Evolutionary conservation across 1,140 invertebrate genomes (phyloP).

Genomic region (Sweltsa coloradensis): DNA sequence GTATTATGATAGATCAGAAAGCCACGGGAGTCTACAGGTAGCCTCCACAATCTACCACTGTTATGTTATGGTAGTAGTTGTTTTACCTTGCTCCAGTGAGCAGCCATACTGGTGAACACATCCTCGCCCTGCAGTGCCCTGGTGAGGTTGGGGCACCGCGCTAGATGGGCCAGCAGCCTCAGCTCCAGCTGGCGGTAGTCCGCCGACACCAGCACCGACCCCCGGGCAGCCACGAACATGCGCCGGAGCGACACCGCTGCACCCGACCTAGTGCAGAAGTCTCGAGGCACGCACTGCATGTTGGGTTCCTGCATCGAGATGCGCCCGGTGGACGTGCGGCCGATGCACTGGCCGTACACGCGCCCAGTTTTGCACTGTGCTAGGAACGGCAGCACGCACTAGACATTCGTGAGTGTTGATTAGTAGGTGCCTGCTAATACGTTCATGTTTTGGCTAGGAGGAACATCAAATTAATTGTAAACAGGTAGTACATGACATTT

Average conservation of each 20-base stretch:
- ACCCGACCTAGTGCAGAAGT: slow-evolving; percentile 46
- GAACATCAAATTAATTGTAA: too few relatives aligned
- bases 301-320: slow-evolving; percentile 88
- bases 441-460: too few relatives aligned
- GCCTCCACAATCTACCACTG: background rate
- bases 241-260: too few relatives aligned
- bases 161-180: slow-evolving; percentile 82
- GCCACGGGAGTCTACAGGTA: too few relatives aligned
- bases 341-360: slow-evolving; percentile 63
- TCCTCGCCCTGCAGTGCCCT: slow-evolving; percentile 64
- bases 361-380: slow-evolving; percentile 37
- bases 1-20: too few relatives aligned
- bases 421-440: too few relatives aligned
- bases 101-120: slow-evolving; percentile 78
- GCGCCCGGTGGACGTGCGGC: slow-evolving; percentile 75
- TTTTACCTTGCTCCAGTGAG: slow-evolving; percentile 59
- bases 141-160: slow-evolving; percentile 59
- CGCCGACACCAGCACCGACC: slow-evolving; percentile 82
- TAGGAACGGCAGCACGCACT: slow-evolving; percentile 38
- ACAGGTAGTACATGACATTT: too few relatives aligned
- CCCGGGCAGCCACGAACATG: too few relatives aligned
- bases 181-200: slow-evolving; percentile 96
- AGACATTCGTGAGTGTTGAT: background rate
- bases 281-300: slow-evolving; percentile 80
- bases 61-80: background rate